Evolutionary conservation across 1,140 invertebrate species (phyloP), one percentile per base, ranked within the genome.

Genomic region (Megalonaias nervosa): DNA sequence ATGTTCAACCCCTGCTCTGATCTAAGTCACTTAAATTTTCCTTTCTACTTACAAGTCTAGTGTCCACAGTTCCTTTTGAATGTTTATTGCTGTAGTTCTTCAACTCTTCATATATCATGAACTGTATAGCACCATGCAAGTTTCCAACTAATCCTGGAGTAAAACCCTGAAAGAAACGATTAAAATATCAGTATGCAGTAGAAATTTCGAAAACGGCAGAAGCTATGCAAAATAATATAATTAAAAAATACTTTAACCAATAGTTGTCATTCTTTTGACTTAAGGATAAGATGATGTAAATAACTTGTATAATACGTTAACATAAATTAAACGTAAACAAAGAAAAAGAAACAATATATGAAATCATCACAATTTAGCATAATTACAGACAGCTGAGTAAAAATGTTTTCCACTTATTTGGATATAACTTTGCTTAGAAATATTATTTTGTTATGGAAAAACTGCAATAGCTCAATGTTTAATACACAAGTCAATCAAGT

Each of bases 91-190:
- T 98, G 89, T 98, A 98, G 80, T 95, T 96, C 91, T 99, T 99
- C 95, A 99, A 94, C 92, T 99, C 97, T 92, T 99, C 98, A 89
- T 99, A 99, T 21, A 95, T 95, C 95, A 99, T 98, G 91, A 99
- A 99, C 92, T 99, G 98, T 83, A 99, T 93, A 61, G 98, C 97
- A 85, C 98, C 98, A 92, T 99, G 98, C 1, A 97, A 97, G 61
- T 99, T 98, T 16, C 98, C 98, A 92, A 99, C 96, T 92, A 99
- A 94, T 81, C 98, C 98, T 80, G 98, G 98, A 87, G 99, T 93
- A 91, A 99, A 98, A 75, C 98, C 98, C 96, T 98, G 90, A 69
- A 94, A 91, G 76, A 89, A 68, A 76, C 82, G 77, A 81, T 65
- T 87, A 64, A 26, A 75, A 12, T 21, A 6, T n/a, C 23, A 48